Evolutionary conservation across 2,888 invertebrate genomes (phyloP).

Genomic region (Norana najaformis): DNA sequence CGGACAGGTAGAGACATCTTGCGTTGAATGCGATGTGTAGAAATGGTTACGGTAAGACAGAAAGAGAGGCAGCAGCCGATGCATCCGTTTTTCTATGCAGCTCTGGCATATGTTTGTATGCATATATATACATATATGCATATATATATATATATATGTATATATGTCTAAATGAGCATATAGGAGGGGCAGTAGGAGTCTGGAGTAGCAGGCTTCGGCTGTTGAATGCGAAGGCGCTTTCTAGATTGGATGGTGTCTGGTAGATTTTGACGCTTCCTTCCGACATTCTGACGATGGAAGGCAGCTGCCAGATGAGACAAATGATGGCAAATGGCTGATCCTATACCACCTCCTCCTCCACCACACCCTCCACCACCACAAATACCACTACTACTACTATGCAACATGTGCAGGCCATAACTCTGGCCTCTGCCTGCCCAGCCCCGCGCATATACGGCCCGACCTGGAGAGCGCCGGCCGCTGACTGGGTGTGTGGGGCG

Average conservation of each 20-base stretch:
- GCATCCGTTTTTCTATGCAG: background rate
- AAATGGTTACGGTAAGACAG: too few species aligned
- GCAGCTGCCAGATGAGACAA: constrained; percentile 6
- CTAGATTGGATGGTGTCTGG: constrained; percentile 13
- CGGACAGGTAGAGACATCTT: too few species aligned
- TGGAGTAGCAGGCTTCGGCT: background rate
- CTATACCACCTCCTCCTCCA: background rate
- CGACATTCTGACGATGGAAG: background rate
- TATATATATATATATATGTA: too few species aligned
- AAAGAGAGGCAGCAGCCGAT: too few species aligned
- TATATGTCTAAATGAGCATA: too few species aligned
- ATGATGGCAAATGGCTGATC: constrained; percentile 7
- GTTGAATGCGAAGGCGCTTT: background rate
- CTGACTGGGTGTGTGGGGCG: background rate
- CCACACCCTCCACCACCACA: background rate
- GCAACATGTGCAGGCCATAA: constrained; percentile 2
- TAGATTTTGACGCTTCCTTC: background rate
- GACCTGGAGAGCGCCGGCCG: background rate
- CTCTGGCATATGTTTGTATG: too few species aligned
- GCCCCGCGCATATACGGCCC: background rate
- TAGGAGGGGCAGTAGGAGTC: background rate
- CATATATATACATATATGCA: background rate
- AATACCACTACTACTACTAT: background rate
- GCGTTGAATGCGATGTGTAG: too few species aligned
- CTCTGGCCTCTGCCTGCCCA: background rate